Evolutionary conservation across 2,113 vertebrate genomes (phyloP).

Genomic region (Megatriorchis doriae): DNA sequence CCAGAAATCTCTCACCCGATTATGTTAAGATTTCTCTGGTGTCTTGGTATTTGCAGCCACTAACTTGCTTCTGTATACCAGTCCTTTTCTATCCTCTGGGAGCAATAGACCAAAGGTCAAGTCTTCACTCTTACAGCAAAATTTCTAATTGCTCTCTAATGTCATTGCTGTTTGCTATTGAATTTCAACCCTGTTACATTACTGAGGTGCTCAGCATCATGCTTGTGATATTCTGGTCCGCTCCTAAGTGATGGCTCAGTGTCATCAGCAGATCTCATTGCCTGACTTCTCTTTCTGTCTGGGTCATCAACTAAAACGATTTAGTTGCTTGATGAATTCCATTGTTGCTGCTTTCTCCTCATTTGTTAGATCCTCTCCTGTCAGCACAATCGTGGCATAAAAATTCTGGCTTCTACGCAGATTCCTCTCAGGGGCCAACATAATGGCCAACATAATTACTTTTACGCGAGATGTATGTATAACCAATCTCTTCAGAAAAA

Average conservation of each 20-base stretch:
- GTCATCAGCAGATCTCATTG: background rate
- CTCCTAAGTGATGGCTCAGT: background rate
- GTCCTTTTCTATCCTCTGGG: background rate
- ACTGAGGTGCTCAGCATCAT: background rate
- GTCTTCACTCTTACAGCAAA: background rate
- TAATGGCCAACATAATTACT: background rate
- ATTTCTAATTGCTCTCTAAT: background rate
- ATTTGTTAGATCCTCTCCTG: background rate
- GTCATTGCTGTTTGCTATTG: background rate
- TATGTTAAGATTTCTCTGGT: background rate
- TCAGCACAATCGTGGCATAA: background rate
- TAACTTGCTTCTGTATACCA: background rate
- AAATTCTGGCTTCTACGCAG: background rate
- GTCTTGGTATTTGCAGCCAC: background rate
- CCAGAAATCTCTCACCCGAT: background rate
- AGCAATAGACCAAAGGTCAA: background rate
- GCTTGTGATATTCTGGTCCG: background rate
- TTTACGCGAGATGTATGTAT: background rate
- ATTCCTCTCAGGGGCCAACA: background rate
- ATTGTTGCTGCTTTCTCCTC: background rate
- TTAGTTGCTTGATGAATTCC: background rate
- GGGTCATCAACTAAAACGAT: background rate
- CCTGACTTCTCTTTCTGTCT: background rate
- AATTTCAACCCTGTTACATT: background rate
- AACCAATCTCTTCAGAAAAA: background rate